phyloP scores from a whole-genome alignment of 2,797 vertebrate species.

The Sitta carolinensis region DNA sequence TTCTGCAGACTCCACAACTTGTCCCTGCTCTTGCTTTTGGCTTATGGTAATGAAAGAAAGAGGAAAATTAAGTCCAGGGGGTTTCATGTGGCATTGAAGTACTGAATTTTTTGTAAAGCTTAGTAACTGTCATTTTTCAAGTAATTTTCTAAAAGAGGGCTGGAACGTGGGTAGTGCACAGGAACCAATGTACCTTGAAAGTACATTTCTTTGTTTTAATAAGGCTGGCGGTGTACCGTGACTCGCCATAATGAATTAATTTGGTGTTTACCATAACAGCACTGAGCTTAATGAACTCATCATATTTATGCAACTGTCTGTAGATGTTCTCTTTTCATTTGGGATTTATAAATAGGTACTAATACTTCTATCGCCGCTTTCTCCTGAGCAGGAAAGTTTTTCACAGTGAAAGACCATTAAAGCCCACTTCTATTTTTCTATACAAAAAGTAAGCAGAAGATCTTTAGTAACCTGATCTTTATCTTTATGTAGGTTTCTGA shows the following conservation, averaged over 20 bases:
- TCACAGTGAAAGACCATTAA: neutral
- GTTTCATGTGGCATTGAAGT: neutral
- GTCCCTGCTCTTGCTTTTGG: neutral
- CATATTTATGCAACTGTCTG: slow-evolving; percentile 39
- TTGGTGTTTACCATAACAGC: slow-evolving; percentile 58
- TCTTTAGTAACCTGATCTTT: neutral
- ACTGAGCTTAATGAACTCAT: slow-evolving; percentile 64
- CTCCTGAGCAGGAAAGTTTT: neutral
- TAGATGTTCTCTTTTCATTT: slow-evolving; percentile 22
- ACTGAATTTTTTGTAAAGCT: neutral
- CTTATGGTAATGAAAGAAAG: neutral
- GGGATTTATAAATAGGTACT: slow-evolving; percentile 48
- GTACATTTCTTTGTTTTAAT: slow-evolving; percentile 42
- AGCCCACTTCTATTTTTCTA: neutral
- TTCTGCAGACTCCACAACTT: neutral
- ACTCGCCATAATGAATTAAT: slow-evolving; percentile 64
- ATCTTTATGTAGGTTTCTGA: neutral
- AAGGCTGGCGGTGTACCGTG: slow-evolving; percentile 1
- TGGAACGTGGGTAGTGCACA: neutral
- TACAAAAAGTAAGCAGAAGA: neutral
- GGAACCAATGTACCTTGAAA: neutral
- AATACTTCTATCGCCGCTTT: neutral
- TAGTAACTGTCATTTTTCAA: neutral
- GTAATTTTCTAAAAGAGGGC: neutral
- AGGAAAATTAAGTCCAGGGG: neutral